Evolutionary conservation across 1,140 invertebrate species (phyloP).

Genomic region (Magallana ariakensis): DNA sequence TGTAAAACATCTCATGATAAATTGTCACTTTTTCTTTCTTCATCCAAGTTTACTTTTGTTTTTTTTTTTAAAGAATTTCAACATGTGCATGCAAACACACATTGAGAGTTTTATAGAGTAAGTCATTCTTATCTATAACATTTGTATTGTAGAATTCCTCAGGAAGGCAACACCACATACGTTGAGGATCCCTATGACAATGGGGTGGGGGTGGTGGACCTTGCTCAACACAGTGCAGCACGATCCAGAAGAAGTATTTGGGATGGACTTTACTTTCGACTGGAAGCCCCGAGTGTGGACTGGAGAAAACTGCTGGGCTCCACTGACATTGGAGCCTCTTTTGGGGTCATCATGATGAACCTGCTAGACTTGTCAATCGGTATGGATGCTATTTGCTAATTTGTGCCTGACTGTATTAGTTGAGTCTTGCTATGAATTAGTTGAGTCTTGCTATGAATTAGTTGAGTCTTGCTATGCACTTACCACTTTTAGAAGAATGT

Average conservation of each 20-base stretch:
- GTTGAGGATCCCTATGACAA: conserved; percentile 44
- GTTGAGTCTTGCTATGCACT: background rate
- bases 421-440: too few species aligned
- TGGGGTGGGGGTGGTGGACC: conserved; percentile 35
- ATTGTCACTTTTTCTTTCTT: too few species aligned
- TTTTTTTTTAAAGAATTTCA: too few species aligned
- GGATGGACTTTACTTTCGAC: conserved; percentile 48
- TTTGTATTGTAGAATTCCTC: background rate
- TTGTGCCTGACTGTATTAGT: background rate
- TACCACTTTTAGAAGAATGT: background rate
- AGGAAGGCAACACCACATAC: background rate
- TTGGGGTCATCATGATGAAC: conserved; percentile 66
- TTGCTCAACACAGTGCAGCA: background rate
- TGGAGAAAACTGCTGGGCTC: conserved; percentile 64
- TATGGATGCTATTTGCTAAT: conserved; percentile 43
- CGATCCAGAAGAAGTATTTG: conserved; percentile 12
- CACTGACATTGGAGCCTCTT: conserved; percentile 62
- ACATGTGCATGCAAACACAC: too few species aligned
- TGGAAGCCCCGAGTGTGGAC: conserved; percentile 61
- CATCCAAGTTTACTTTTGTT: too few species aligned
- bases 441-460: too few species aligned
- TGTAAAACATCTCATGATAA: too few species aligned
- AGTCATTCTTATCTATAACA: too few species aligned
- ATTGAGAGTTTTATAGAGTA: too few species aligned
- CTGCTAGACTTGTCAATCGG: conserved; percentile 61